Evolutionary conservation across 1,140 invertebrate genomes (phyloP), one percentile per base, ranked within the genome.

Genomic region (Reticulitermes speratus): DNA sequence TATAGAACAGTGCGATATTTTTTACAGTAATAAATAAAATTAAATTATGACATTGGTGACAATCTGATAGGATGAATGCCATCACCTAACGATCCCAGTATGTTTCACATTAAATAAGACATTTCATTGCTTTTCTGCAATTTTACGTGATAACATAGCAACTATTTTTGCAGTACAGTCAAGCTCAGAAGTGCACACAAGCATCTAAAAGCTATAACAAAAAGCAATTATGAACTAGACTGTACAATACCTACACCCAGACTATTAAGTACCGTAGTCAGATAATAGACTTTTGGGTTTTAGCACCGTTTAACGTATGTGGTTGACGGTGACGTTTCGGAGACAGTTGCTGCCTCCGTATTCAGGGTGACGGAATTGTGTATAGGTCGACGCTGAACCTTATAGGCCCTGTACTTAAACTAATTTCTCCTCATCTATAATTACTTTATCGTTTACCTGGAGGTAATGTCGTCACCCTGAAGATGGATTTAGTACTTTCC

Each of bases 181-280:
- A 75, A 30, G 65, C n/a, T 75, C 65, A 75, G 25, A 75, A 75
- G 65, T 75, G 65, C 65, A 30, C 65, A 30, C 65, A 75, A 55
- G 14, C n/a, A 30, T 75, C 25, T 75, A 30, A 75, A n/a, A 75
- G 7, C 25, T 75, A 75, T 3, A 75, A 30, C n/a, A 25, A 75
- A 75, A 75, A 30, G n/a, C 65, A 75, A 25, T 75, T n/a, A 30
- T 75, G 65, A 75, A 75, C 65, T 75, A 75, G 65, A 75, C 65
- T 30, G 65, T 75, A 75, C 65, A 75, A 11, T 16, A 75, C 9
- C 65, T 75, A 30, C 3, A 75, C 65, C 65, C n/a, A n/a, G n/a
- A 30, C 65, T 75, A 30, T 11, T 75, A 30, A 75, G 30, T 75
- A 75, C 25, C 7, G 2, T 59, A 59, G 21, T 59, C 21, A 38